Evolutionary conservation across 2,113 vertebrate species (phyloP).

Genomic region (Formicarius rufipectus): DNA sequence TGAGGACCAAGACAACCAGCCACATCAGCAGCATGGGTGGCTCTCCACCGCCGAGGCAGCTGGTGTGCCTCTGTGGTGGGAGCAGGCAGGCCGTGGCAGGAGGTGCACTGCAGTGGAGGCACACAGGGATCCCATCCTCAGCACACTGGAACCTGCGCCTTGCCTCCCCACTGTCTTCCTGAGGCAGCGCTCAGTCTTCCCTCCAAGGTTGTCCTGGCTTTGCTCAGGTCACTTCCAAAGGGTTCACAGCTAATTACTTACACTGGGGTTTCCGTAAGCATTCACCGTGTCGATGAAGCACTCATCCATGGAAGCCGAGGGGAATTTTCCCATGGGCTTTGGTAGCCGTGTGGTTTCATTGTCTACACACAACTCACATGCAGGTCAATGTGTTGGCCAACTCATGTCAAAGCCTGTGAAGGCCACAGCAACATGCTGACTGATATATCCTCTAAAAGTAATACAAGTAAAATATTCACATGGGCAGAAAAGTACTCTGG

Average conservation of each 20-base stretch:
- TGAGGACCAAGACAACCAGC: fast-evolving
- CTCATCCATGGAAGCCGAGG: fast-evolving
- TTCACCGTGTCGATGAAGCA: fast-evolving
- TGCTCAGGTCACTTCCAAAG: neutral
- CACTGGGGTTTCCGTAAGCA: neutral
- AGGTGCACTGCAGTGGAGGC: too few species aligned
- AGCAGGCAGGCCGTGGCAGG: neutral
- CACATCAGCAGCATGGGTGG: neutral
- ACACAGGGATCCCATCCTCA: fast-evolving
- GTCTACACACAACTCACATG: fast-evolving
- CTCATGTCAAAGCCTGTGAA: neutral
- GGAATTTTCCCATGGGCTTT: neutral
- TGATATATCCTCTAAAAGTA: neutral
- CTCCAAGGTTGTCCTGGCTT: neutral
- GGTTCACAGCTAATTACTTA: neutral
- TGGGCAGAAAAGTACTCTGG: neutral
- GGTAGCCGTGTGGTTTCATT: fast-evolving
- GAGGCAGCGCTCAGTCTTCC: neutral
- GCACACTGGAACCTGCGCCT: neutral
- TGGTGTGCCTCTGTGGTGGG: neutral
- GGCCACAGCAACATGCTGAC: neutral
- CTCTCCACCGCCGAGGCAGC: fast-evolving
- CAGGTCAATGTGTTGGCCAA: neutral
- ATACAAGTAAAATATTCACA: neutral
- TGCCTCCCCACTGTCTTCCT: neutral